These are phyloP conservation scores for Halesus radiatus DNA, from an alignment of 1,140 invertebrate species.

Conservation along the genomic window DNA sequence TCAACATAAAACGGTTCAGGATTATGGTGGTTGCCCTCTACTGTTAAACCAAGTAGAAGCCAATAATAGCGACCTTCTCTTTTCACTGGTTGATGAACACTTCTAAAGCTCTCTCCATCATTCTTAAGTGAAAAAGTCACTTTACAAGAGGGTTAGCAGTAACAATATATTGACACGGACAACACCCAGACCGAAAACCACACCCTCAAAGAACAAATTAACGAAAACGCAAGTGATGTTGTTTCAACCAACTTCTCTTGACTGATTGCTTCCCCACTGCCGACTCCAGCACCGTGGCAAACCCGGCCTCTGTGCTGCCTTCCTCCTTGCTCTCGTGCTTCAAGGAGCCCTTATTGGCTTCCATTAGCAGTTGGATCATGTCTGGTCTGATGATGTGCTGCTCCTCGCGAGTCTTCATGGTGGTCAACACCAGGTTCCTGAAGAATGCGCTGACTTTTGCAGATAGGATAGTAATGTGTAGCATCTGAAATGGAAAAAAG, in stretches of 20 bases:
- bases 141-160: too few relatives aligned
- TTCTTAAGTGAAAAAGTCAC: too few relatives aligned
- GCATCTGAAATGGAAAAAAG: neutral
- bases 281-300: slow-evolving; percentile 54
- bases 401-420: slow-evolving; percentile 67
- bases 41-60: too few relatives aligned
- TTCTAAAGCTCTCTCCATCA: too few relatives aligned
- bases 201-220: too few relatives aligned
- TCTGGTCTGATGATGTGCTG: slow-evolving; percentile 67
- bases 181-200: too few relatives aligned
- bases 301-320: slow-evolving; percentile 48
- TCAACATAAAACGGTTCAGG: too few relatives aligned
- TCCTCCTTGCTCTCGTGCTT: slow-evolving; percentile 25
- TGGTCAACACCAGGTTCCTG: slow-evolving; percentile 62
- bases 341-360: slow-evolving; percentile 31
- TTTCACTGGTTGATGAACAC: too few relatives aligned
- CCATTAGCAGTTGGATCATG: slow-evolving; percentile 70
- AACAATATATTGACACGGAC: too few relatives aligned
- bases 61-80: too few relatives aligned
- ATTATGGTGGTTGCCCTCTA: too few relatives aligned
- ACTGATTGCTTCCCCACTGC: slow-evolving; percentile 40
- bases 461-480: neutral
- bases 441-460: slow-evolving; percentile 58
- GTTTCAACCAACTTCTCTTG: slow-evolving; percentile 33
- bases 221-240: too few relatives aligned